Percentiles rank a stretch among this genome's conserved stretches.
phyloP scores from a whole-genome alignment of 2,888 invertebrate species.

The Clostera curtula region DNA sequence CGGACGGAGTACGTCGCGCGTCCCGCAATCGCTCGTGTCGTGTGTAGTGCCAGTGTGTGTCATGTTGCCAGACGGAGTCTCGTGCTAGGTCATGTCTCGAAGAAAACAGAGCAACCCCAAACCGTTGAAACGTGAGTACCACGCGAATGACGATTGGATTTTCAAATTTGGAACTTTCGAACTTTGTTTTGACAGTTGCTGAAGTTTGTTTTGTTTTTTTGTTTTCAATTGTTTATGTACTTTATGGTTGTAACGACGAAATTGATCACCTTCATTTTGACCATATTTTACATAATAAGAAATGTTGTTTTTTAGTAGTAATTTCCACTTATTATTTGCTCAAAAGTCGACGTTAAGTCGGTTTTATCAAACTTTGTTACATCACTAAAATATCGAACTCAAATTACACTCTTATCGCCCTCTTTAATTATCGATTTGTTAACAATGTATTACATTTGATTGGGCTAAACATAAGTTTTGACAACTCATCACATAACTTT shows the following conservation, averaged over 20 bases:
- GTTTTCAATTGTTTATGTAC: slow-evolving; percentile 1
- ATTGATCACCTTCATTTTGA: too few relatives aligned
- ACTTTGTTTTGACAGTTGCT: slow-evolving; percentile 3
- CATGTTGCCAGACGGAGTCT: slow-evolving; percentile 51
- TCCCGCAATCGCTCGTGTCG: slow-evolving; percentile 26
- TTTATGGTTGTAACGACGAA: neutral
- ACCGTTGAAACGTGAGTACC: slow-evolving; percentile 92
- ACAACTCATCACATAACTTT: too few relatives aligned
- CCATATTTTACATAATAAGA: too few relatives aligned
- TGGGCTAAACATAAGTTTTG: too few relatives aligned
- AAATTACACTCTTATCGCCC: too few relatives aligned
- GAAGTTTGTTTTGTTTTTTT: slow-evolving; percentile 1
- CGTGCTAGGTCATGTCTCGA: slow-evolving; percentile 85
- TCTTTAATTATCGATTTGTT: too few relatives aligned
- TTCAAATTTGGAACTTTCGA: neutral
- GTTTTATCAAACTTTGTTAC: too few relatives aligned
- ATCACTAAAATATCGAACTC: too few relatives aligned
- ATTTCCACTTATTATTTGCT: too few relatives aligned
- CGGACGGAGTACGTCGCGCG: slow-evolving; percentile 29
- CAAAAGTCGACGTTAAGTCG: too few relatives aligned
- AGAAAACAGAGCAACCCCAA: slow-evolving; percentile 97
- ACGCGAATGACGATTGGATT: slow-evolving; percentile 3
- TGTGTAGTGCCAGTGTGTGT: slow-evolving; percentile 41
- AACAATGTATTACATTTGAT: too few relatives aligned
- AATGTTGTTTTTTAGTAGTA: too few relatives aligned